Conservation (phyloP, 2,888 invertebrate species). For the Agonopterix alstromeriana region DNA sequence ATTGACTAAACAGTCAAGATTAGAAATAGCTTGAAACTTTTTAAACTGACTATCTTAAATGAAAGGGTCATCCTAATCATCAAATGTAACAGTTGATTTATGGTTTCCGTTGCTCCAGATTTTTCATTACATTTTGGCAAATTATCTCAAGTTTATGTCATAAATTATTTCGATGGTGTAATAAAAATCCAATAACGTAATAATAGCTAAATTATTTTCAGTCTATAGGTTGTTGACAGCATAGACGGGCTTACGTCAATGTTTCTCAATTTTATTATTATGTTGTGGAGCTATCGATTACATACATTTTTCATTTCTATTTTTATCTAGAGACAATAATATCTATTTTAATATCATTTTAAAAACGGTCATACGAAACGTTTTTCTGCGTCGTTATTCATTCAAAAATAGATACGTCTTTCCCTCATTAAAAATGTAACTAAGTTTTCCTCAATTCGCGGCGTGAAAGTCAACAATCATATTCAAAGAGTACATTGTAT, state of each 20-base stretch:
- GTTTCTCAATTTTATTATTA: too few relatives aligned
- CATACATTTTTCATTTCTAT: too few relatives aligned
- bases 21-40: too few relatives aligned
- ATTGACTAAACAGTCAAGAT: too few relatives aligned
- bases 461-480: background rate
- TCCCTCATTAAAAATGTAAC: too few relatives aligned
- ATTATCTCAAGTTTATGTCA: background rate
- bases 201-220: background rate
- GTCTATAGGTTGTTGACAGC: background rate
- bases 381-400: too few relatives aligned
- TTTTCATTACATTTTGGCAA: background rate
- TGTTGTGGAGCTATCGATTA: too few relatives aligned
- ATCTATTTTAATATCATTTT: too few relatives aligned
- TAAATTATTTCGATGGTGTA: constrained; percentile 4
- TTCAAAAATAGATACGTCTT: too few relatives aligned
- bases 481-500: constrained; percentile 9
- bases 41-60: background rate
- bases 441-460: background rate
- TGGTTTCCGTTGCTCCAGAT: constrained; percentile 19
- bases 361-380: too few relatives aligned
- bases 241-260: background rate
- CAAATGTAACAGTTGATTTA: constrained; percentile 23
- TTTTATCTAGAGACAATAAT: too few relatives aligned
- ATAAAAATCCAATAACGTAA: background rate
- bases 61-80: constrained; percentile 4